Evolutionary conservation across 2,797 vertebrate genomes (phyloP), one percentile per base, ranked within the genome.

Genomic region (Agapornis canus): DNA sequence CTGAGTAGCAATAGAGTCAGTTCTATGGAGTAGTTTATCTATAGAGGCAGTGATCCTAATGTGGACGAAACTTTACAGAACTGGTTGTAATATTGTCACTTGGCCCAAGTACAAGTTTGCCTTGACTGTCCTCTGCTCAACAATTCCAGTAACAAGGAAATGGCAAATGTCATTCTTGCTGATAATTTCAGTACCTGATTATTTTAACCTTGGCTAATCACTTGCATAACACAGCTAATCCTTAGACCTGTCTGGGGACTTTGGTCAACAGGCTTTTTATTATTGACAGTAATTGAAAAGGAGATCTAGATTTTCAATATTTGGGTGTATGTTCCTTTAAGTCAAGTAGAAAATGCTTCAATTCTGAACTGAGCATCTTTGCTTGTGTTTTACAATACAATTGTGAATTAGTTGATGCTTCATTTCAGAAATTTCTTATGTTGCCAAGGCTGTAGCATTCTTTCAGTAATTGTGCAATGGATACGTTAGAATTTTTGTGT

Each of bases 141-240:
- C 6, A 69, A 16, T 72, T 49, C 22, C 70, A 64, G 37, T 37
- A 48, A 63, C 0, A 7, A 76, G 35, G 23, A 47, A 69, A 79
- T 56, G 66, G 39, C 51, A 70, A 68, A 79, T 45, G 26, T 2
- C 69, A 64, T 75, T 37, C 59, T 71, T 66, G 76, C 27, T 86
- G n/a, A 20, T 84, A 63, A 83, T 78, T 94, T 75, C 61, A 61
- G 23, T 61, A 65, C 57, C 42, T 0, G 1, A 71, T 83, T 91
- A 65, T 84, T 95, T 88, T 94, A 86, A 86, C 77, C 45, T 61
- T 83, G 80, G 54, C 65, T 95, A 63, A 79, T 86, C 70, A 86
- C 86, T 90, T 72, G 78, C 61, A 59, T 76, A 88, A 86, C 66
- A 11, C 47, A 76, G 52, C n/a, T 94, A 78, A 78, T 94, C 49